Base-by-base conservation (phyloP, 2,113 vertebrate species). In the Pachycephala philippinensis region DNA sequence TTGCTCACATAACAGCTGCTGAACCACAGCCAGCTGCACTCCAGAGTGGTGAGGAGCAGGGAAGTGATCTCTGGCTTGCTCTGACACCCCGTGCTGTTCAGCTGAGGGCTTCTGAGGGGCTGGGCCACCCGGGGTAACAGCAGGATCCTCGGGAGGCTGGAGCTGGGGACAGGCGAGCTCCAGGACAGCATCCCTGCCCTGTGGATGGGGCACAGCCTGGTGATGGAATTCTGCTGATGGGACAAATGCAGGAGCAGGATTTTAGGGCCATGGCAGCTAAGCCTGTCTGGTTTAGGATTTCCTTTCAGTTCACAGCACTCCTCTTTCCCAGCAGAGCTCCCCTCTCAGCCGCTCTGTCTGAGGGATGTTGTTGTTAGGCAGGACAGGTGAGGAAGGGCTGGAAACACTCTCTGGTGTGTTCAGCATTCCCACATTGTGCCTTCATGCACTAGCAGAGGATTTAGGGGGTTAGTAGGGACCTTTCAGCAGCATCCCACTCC, bases 261-360 rank as follows among this genome's bases (percentile, higher is more conserved):
- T 92, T 84, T 56, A 60, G 52, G 50, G 64, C 27, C 22, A 3
- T 23, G 49, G 27, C 53, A 77, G 50, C 45, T 66, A 33, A 86
- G 11, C n/a, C 61, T 79, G 52, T 22, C 52, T 61, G 60, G 37
- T 35, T 77, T 42, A 53, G 66, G 37, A 6, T 85, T 79, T 64
- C 60, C 16, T 61, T 30, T 47, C 14, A 2, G 17, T 26, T 33
- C 1, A 0, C 37, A 61, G 33, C 7, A 2, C 4, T 79, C 5
- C 13, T 66, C 31, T 70, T 8, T 59, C 19, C 52, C 3, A 9
- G 23, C 71, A 89, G 52, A 72, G 63, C 49, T 87, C 84, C 33
- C 77, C 10, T 53, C 20, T 71, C 33, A 47, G 19, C 42, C 9
- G 1, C 49, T 88, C 66, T 21, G 28, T 56, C 40, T 84, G 44